phyloP scores from a whole-genome alignment of 2,888 invertebrate genomes.

The Linyphia triangularis region DNA sequence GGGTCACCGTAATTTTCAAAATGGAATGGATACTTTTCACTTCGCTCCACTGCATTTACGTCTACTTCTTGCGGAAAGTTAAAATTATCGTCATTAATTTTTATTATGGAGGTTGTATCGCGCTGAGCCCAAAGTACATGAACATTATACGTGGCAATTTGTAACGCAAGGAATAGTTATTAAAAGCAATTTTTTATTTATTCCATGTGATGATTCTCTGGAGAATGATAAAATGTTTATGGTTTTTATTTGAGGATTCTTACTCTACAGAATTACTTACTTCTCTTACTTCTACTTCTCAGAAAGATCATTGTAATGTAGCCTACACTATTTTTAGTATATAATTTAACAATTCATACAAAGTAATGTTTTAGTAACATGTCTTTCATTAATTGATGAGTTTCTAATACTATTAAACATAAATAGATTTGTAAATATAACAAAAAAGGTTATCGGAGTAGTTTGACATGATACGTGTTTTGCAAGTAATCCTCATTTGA shows the following conservation, averaged over 20 bases:
- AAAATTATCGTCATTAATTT: slow-evolving; percentile 71
- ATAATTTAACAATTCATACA: too few species aligned
- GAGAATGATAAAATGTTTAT: slow-evolving; percentile 25
- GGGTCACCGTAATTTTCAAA: slow-evolving; percentile 55
- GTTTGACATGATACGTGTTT: too few species aligned
- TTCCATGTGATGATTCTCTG: slow-evolving; percentile 6
- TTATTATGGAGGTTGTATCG: slow-evolving; percentile 51
- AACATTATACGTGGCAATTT: not conserved
- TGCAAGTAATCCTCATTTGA: too few species aligned
- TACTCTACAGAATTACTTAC: too few species aligned
- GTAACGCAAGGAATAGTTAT: slow-evolving; percentile 8
- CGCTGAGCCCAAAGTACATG: not conserved
- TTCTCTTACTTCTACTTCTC: too few species aligned
- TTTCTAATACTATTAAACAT: too few species aligned
- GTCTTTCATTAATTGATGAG: too few species aligned
- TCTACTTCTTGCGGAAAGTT: slow-evolving; percentile 56
- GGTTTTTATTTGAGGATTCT: slow-evolving; percentile 33
- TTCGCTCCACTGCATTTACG: slow-evolving; percentile 49
- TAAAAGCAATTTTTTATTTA: slow-evolving; percentile 36
- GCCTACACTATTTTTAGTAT: too few species aligned
- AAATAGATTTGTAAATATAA: too few species aligned
- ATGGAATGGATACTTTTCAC: slow-evolving; percentile 64
- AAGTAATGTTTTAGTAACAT: too few species aligned
- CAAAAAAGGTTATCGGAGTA: too few species aligned
- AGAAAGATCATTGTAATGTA: not conserved